These are phyloP conservation scores for Dermatophagoides farinae DNA, from an alignment of 1,140 invertebrate species.

Conservation along the genomic window DNA sequence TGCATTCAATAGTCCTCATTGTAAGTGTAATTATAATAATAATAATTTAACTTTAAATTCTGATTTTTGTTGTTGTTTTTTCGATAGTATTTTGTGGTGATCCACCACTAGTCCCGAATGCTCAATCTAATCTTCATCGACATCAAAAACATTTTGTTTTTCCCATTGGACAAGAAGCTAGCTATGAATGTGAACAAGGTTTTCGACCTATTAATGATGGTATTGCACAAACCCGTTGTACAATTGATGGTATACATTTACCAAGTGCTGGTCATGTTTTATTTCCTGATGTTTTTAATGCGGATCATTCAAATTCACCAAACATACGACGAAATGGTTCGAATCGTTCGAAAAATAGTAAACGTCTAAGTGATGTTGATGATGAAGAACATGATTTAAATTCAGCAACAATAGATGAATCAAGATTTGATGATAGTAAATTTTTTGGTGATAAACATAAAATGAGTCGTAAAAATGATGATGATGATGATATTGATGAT, in stretches of 20 bases:
- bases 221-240: not conserved
- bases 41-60: too few relatives aligned
- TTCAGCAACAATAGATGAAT: not conserved
- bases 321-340: not conserved
- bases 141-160: slow-evolving; percentile 10
- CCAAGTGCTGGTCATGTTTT: not conserved
- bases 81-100: slow-evolving; percentile 2
- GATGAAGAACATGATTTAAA: not conserved
- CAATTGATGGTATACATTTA: not conserved
- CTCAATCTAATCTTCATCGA: not conserved
- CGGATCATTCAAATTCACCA: not conserved
- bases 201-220: not conserved
- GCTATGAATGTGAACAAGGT: slow-evolving; percentile 1
- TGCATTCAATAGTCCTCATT: not conserved
- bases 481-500: not conserved
- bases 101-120: slow-evolving; percentile 6
- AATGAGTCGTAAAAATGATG: not conserved
- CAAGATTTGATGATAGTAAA: not conserved
- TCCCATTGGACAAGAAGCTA: not conserved
- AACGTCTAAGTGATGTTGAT: not conserved
- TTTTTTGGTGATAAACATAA: slow-evolving; percentile 3
- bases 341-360: not conserved
- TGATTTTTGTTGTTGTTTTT: not conserved
- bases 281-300: not conserved
- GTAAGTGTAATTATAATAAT: too few relatives aligned